phyloP scores from a whole-genome alignment of 2,888 invertebrate species.

The Trichogramma evanescens region DNA sequence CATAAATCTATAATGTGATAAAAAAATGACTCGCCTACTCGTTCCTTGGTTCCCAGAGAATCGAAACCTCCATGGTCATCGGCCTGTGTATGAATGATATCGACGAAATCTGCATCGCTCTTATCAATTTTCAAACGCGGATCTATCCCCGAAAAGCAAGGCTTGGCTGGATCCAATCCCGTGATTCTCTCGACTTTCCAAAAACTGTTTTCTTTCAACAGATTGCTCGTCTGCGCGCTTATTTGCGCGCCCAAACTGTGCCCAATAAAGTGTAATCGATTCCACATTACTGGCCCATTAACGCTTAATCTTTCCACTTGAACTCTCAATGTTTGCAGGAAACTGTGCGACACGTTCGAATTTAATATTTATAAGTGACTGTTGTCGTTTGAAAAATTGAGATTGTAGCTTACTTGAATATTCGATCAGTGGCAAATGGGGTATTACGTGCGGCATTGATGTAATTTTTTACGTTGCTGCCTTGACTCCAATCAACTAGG shows the following conservation, averaged over 20 bases:
- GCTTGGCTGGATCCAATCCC: slow-evolving; percentile 61
- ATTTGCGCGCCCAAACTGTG: slow-evolving; percentile 62
- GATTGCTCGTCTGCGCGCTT: slow-evolving; percentile 52
- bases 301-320: not conserved
- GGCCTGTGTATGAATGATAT: slow-evolving; percentile 57
- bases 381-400: not conserved
- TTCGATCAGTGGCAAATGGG: not conserved
- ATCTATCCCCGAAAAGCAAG: slow-evolving; percentile 52
- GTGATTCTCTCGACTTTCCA: slow-evolving; percentile 32
- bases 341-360: not conserved
- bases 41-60: slow-evolving; percentile 54
- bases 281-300: slow-evolving; percentile 22
- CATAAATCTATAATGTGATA: slow-evolving; percentile 37
- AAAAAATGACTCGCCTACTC: slow-evolving; percentile 46
- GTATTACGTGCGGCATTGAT: slow-evolving; percentile 17
- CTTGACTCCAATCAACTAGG: slow-evolving; percentile 15
- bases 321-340: slow-evolving; percentile 7
- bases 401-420: slow-evolving; percentile 10
- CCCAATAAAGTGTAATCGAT: slow-evolving; percentile 52
- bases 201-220: slow-evolving; percentile 41
- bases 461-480: slow-evolving; percentile 10
- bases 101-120: slow-evolving; percentile 56
- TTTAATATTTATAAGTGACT: no score
- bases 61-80: slow-evolving; percentile 50
- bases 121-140: slow-evolving; percentile 50